Base-by-base conservation (phyloP, 2,888 invertebrate species). In the Falcaria lacertinaria region DNA sequence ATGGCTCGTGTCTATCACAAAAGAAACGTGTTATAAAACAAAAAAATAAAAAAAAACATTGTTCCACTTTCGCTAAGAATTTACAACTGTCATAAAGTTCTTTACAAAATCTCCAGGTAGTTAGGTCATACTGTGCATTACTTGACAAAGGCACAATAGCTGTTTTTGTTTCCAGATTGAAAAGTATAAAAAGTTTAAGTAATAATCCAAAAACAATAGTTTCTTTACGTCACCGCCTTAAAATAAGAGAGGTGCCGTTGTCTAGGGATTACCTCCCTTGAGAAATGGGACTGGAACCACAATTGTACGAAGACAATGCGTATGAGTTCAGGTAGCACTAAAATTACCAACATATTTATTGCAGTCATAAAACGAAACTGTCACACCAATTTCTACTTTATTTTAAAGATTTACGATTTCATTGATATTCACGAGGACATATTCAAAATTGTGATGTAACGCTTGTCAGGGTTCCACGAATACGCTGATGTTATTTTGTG, bases 181-280 rank as follows among this genome's bases (percentile, higher is more conserved):
- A 25, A 41, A 47, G 22, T 57, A 33, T 2, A 52, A 47, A 52
- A 49, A 22, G 5, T 34, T 32, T 42, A 39, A 39, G 49, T 43
- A 51, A 45, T 45, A 16, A 41, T 28, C 28, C 28, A 39, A 47
- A 55, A 45, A 49, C 52, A 51, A 55, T 41, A 44, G 39, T 54
- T 52, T 62, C 57, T 78, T 81, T 79, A 80, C 80, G 81, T 82
- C 80, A 84, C 74, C 64, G 73, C 60, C 71, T 78, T 78, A 72
- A 82, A 82, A 80, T 80, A 77, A 80, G 75, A 80, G 74, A 80
- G 74, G 71, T 69, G 69, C 64, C 77, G 76, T 79, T 80, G 75
- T 77, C 63, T 66, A 69, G 71, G 77, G 86, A 87, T 86, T 84
- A 85, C 52, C 56, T 76, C 71, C 75, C 72, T 65, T 44, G 62